phyloP scores from a whole-genome alignment of 2,797 vertebrate genomes.

The Etheostoma nigrum region DNA sequence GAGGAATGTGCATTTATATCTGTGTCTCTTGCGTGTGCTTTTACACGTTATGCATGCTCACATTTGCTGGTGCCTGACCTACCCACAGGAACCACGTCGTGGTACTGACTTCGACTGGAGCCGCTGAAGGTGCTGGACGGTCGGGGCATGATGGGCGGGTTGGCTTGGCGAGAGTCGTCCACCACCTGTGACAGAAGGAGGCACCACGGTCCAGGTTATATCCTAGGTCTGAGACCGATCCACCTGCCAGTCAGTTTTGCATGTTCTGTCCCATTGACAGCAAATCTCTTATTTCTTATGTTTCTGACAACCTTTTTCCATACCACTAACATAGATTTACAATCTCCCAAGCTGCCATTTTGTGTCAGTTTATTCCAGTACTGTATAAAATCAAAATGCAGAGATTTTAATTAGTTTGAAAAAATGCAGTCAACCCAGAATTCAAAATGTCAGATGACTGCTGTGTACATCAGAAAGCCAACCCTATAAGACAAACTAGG shows the following conservation, averaged over 20 bases:
- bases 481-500: neutral
- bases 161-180: constrained; percentile 93
- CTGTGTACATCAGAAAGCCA: neutral
- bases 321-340: neutral
- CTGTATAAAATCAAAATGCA: neutral
- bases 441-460: neutral
- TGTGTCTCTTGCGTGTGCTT: neutral
- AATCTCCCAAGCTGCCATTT: neutral
- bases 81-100: constrained; percentile 97
- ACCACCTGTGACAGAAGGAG: constrained; percentile 87
- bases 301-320: neutral
- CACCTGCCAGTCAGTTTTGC: neutral
- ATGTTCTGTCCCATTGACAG: neutral
- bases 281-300: neutral
- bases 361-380: neutral
- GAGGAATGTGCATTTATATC: neutral
- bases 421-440: neutral
- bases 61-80: constrained; percentile 63
- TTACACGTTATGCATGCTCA: neutral
- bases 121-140: constrained; percentile 95
- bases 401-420: too few relatives aligned
- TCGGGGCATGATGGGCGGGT: constrained; percentile 89
- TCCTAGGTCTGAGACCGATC: constrained; percentile 61
- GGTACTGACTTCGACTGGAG: constrained; percentile 93
- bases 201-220: constrained; percentile 61